Evolutionary conservation across 2,113 vertebrate species (phyloP).

Genomic region (Rana temporaria): DNA sequence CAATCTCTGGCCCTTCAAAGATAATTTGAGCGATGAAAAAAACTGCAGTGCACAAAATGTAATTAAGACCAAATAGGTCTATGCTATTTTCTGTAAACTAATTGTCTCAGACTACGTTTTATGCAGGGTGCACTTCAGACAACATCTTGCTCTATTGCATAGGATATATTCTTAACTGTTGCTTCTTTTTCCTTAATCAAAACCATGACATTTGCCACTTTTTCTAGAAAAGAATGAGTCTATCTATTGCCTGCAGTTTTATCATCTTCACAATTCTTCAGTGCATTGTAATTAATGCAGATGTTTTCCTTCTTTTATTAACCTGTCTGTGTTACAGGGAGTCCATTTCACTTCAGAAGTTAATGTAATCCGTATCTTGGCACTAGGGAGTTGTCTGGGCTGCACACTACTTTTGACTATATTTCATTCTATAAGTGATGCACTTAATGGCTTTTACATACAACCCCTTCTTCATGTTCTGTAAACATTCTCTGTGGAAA

Average conservation of each 20-base stretch:
- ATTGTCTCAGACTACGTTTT: conserved; percentile 34
- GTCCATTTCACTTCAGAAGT: conserved; percentile 41
- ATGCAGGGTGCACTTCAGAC: neutral
- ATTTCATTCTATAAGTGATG: conserved; percentile 20
- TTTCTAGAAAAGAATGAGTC: neutral
- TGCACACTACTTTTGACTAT: neutral
- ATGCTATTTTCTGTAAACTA: conserved; percentile 43
- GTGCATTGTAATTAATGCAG: conserved; percentile 40
- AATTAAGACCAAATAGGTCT: conserved; percentile 39
- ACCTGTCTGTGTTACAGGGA: conserved; percentile 24
- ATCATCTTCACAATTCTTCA: conserved; percentile 25
- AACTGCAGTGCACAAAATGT: conserved; percentile 35
- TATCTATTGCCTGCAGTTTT: conserved; percentile 26
- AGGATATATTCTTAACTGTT: conserved; percentile 35
- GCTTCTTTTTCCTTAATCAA: conserved; percentile 28
- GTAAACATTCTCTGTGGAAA: conserved; percentile 21
- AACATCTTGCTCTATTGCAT: conserved; percentile 24
- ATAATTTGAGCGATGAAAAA: conserved; percentile 45
- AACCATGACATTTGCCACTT: conserved; percentile 32
- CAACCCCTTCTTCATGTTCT: conserved; percentile 7
- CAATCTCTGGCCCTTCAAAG: conserved; percentile 40
- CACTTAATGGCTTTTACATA: conserved; percentile 38
- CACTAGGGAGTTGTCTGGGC: conserved; percentile 19
- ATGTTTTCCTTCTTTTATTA: conserved; percentile 21
- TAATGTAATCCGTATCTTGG: conserved; percentile 48